Conservation (phyloP, 2,888 invertebrate species). For the Ormyrus thymus region DNA sequence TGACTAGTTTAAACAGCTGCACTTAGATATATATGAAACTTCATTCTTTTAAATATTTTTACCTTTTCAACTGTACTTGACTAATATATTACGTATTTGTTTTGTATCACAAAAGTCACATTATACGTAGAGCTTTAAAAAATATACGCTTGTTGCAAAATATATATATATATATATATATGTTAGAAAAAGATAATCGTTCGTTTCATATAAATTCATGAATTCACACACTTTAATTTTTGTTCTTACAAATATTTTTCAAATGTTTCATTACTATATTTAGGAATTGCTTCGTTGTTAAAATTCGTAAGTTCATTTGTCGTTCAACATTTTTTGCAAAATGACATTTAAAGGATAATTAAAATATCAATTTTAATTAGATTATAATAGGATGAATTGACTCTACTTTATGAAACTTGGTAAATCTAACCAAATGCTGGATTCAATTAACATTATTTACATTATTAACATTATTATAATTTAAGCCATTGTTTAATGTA, state of each 20-base stretch:
- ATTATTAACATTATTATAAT: no score
- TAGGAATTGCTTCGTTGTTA: no score
- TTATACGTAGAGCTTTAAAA: conserved; percentile 50
- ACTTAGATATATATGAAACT: conserved; percentile 21
- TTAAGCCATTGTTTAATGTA: no score
- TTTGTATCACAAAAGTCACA: conserved; percentile 48
- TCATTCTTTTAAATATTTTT: not conserved
- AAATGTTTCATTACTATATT: not conserved
- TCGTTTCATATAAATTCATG: conserved; percentile 16
- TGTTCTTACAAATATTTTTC: conserved; percentile 10
- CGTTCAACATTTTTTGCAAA: not conserved
- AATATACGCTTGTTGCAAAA: conserved; percentile 54
- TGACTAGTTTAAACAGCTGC: conserved; percentile 12
- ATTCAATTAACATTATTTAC: no score
- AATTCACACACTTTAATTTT: conserved; percentile 30
- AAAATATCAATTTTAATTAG: no score
- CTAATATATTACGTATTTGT: conserved; percentile 25
- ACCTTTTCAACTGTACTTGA: not conserved
- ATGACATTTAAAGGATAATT: not conserved
- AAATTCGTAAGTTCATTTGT: not conserved
- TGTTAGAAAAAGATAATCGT: conserved; percentile 50
- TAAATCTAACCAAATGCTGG: no score
- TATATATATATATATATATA: conserved; percentile 31
- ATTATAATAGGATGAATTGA: no score
- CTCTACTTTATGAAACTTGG: no score